phyloP scores from a whole-genome alignment of 92 coral and sea anemone species.

The Zoanthus sansibaricus region DNA sequence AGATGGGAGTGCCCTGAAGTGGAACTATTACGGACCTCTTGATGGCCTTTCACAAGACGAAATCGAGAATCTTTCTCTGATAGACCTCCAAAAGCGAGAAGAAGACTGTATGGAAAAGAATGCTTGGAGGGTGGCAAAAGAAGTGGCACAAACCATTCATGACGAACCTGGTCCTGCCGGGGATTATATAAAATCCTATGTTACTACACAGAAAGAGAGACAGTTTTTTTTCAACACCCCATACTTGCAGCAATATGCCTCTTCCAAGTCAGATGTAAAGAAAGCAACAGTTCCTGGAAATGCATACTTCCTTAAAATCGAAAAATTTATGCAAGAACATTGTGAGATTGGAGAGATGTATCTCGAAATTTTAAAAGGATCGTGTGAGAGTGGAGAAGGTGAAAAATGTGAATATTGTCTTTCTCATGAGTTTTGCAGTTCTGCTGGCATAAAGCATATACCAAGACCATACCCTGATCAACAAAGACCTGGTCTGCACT shows the following conservation, averaged over 20 bases:
- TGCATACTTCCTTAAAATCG: slow-evolving; percentile 48
- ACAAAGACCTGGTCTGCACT: slow-evolving; percentile 60
- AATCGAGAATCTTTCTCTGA: slow-evolving; percentile 37
- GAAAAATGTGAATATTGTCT: slow-evolving; percentile 49
- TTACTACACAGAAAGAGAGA: slow-evolving; percentile 40
- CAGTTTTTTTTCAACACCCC: slow-evolving; percentile 53
- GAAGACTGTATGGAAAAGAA: slow-evolving; percentile 43
- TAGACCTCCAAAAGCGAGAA: slow-evolving; percentile 34
- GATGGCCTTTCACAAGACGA: slow-evolving; percentile 45
- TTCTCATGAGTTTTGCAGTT: slow-evolving; percentile 53
- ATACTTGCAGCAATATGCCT: slow-evolving; percentile 58
- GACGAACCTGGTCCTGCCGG: slow-evolving; percentile 64
- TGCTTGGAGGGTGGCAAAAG: slow-evolving; percentile 45
- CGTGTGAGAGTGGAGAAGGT: slow-evolving; percentile 42
- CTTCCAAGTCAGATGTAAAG: slow-evolving; percentile 61
- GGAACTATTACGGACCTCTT: slow-evolving; percentile 45
- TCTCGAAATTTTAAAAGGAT: slow-evolving; percentile 58
- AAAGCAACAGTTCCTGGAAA: slow-evolving; percentile 54
- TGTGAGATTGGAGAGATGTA: slow-evolving; percentile 64
- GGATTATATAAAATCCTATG: slow-evolving; percentile 47
- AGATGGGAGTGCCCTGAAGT: slow-evolving; percentile 38
- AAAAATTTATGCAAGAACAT: slow-evolving; percentile 51
- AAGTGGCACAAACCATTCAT: slow-evolving; percentile 41
- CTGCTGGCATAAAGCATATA: slow-evolving; percentile 28
- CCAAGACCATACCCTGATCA: slow-evolving; percentile 54